Evolutionary conservation across 2,113 vertebrate species (phyloP), one percentile per base, ranked within the genome.

Genomic region (Odontesthes bonariensis): DNA sequence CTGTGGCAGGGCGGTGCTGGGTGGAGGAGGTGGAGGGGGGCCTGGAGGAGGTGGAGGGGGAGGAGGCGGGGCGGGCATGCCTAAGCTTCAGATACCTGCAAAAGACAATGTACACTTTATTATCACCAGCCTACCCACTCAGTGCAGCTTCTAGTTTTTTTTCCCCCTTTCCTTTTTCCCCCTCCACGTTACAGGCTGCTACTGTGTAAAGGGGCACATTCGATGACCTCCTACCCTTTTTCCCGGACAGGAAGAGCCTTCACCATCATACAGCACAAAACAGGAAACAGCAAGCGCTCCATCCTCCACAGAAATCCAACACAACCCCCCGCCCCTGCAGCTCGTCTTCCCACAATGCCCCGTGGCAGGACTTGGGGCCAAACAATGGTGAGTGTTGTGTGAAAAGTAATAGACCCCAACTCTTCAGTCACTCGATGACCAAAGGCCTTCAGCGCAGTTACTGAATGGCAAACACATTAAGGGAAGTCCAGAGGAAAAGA

Each of bases 361-460:
- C 63, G 67, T 76, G 68, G 81, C 52, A 8, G 52, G 59, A 69
- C 71, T 81, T 38, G n/a, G 49, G 75, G 64, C 33, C 57, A 78
- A 89, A 93, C 92, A 93, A 93, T 93, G 81, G 87, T 20, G 59
- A 46, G 62, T 77, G 81, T 92, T 93, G 91, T 93, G 78, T 73
- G 73, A 56, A 81, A 81, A 83, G 83, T 79, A 88, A 78, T 73
- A 66, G 82, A 85, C 87, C 67, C 78, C 71, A 66, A 65, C 31
- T 71, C 75, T 72, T 65, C 42, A 70, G 75, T 68, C 46, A 13
- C 44, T 63, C 31, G 33, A 22, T 54, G 68, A 65, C 84, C 62
- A 69, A 65, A 64, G 57, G 83, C 72, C 66, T 66, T 75, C 55
- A 13, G 14, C 54, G 38, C 31, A 44, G 72, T 69, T 23, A 68